Evolutionary conservation across 2,113 vertebrate genomes (phyloP).

Genomic region (Myxocyprinus asiaticus): DNA sequence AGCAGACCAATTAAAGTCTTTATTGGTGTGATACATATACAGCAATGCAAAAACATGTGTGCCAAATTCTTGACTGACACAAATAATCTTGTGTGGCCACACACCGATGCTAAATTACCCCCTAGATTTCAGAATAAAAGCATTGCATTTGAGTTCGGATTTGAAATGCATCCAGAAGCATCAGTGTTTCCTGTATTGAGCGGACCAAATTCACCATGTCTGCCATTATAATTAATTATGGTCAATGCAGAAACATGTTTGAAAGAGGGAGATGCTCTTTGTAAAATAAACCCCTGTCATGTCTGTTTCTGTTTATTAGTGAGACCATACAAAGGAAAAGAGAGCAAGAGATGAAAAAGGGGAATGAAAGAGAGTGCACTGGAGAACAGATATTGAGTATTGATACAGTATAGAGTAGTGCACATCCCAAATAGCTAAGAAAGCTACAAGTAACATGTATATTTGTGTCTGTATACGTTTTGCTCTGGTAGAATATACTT

Average conservation of each 20-base stretch:
- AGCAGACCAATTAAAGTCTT: constrained; percentile 63
- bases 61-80: background rate
- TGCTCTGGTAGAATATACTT: too few relatives aligned
- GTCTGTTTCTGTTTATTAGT: constrained; percentile 35
- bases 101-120: background rate
- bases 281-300: constrained; percentile 41
- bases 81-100: constrained; percentile 6
- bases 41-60: constrained; percentile 58
- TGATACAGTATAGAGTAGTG: constrained; percentile 66
- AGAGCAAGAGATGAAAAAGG: constrained; percentile 18
- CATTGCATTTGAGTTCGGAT: background rate
- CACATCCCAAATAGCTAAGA: constrained; percentile 73
- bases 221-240: constrained; percentile 39
- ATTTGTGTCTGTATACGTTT: constrained; percentile 68
- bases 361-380: constrained; percentile 55
- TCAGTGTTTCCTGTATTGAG: background rate
- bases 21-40: constrained; percentile 63
- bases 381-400: constrained; percentile 67
- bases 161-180: constrained; percentile 22
- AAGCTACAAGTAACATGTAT: constrained; percentile 75
- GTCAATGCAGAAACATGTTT: constrained; percentile 36
- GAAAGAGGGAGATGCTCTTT: constrained; percentile 17
- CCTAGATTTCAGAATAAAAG: constrained; percentile 13
- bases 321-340: constrained; percentile 10
- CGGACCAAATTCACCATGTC: constrained; percentile 34